These are phyloP conservation scores for Notocelia uddmanniana DNA, from an alignment of 2,888 invertebrate species.

Conservation along the genomic window DNA sequence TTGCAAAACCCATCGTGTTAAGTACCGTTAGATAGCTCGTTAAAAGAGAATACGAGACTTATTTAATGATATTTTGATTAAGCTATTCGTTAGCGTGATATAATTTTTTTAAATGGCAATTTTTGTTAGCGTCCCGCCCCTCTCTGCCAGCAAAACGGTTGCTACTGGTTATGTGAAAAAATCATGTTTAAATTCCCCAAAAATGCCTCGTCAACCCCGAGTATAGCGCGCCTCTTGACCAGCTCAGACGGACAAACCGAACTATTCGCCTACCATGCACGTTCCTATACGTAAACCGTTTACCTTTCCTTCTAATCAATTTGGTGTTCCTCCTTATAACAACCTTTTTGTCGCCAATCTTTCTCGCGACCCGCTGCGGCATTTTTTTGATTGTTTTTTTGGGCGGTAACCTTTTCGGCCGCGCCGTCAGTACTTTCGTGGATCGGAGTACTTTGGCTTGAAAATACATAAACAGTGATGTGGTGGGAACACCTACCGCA, in stretches of 20 bases:
- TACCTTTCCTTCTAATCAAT: slow-evolving; percentile 78
- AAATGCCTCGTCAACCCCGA: no score
- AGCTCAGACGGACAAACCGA: background rate
- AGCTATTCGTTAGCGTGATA: no score
- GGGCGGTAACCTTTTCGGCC: slow-evolving; percentile 35
- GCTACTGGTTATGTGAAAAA: no score
- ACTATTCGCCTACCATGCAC: slow-evolving; percentile 34
- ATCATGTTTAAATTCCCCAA: no score
- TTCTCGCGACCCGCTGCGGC: slow-evolving; percentile 62
- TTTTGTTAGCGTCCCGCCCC: no score
- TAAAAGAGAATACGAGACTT: no score
- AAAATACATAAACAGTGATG: slow-evolving; percentile 25
- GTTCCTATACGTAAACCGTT: slow-evolving; percentile 45
- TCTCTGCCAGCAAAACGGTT: no score
- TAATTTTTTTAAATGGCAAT: no score
- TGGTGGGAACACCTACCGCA: background rate
- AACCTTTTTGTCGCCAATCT: slow-evolving; percentile 68
- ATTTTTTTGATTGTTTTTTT: slow-evolving; percentile 53
- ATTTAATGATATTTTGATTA: no score
- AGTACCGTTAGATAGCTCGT: no score
- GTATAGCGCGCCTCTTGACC: background rate
- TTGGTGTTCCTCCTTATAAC: slow-evolving; percentile 69
- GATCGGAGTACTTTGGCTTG: slow-evolving; percentile 34
- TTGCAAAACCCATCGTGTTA: no score
- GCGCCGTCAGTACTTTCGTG: slow-evolving; percentile 24